These are phyloP conservation scores for Monopis laevigella DNA, from an alignment of 2,888 invertebrate genomes.

Conservation along the genomic window DNA sequence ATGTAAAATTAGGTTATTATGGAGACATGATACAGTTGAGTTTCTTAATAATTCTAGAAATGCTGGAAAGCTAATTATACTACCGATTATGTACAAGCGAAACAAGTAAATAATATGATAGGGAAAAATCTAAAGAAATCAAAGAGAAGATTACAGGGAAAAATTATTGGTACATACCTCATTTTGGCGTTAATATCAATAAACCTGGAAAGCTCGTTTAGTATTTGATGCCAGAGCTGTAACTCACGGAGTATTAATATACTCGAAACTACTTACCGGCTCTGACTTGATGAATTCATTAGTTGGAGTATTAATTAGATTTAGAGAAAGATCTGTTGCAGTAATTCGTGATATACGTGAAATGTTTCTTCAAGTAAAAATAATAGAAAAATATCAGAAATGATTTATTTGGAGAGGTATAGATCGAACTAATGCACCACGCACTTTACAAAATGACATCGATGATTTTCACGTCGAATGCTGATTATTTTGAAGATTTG, in stretches of 20 bases:
- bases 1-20: conserved; percentile 7
- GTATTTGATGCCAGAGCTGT: conserved; percentile 13
- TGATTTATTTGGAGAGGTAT: conserved; percentile 12
- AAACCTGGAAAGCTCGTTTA: conserved; percentile 13
- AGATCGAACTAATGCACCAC: not conserved
- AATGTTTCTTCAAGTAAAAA: conserved; percentile 20
- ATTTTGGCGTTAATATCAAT: conserved; percentile 14
- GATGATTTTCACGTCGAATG: conserved; percentile 6
- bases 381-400: conserved; percentile 16
- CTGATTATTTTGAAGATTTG: too few species aligned
- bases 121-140: too few species aligned
- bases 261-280: conserved; percentile 15
- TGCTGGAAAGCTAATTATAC: too few species aligned
- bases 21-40: not conserved
- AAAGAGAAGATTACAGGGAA: too few species aligned
- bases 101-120: too few species aligned
- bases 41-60: too few species aligned
- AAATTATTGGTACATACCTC: conserved; percentile 6
- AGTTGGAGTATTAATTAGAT: conserved; percentile 20
- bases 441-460: not conserved
- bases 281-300: conserved; percentile 21
- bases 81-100: too few species aligned
- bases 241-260: conserved; percentile 7
- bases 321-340: conserved; percentile 17
- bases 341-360: conserved; percentile 21